These are phyloP conservation scores for Halocynthia aurantium DNA, from an alignment of 23 tunicate genomes.

Conservation along the genomic window DNA sequence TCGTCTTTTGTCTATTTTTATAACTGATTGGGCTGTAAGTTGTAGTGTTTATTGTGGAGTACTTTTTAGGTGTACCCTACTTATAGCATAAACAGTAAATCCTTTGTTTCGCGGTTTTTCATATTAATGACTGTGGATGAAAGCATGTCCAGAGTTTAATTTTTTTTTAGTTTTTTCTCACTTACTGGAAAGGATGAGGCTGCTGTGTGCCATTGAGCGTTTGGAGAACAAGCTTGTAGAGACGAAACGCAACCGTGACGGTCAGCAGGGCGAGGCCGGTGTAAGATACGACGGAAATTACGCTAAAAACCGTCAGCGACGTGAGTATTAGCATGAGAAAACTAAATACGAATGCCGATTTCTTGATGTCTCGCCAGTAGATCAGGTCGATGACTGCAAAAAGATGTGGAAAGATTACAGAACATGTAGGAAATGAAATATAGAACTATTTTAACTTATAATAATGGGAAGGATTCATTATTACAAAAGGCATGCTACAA, in stretches of 20 bases:
- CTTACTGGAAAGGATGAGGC: conserved; percentile 91
- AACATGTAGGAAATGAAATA: no score
- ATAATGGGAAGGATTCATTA: no score
- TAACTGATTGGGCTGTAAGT: neutral
- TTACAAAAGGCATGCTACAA: no score
- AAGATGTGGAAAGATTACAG: no score
- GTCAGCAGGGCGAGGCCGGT: conserved; percentile 51
- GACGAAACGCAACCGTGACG: conserved; percentile 57
- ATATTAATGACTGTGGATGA: neutral
- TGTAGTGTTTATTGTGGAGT: neutral
- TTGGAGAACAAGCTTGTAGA: conserved; percentile 69
- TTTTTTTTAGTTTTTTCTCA: no score
- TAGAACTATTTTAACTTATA: no score
- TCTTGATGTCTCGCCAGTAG: conserved; percentile 77
- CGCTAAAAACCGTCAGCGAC: conserved; percentile 60
- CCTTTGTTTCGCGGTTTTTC: no score
- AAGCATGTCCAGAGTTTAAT: neutral
- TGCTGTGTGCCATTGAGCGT: conserved; percentile 90
- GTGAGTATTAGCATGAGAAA: conserved; percentile 42
- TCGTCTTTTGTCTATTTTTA: neutral
- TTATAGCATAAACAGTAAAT: neutral
- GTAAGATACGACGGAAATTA: conserved; percentile 65
- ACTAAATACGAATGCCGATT: conserved; percentile 44
- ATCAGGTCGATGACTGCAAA: conserved; percentile 65
- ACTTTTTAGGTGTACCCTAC: neutral